These are phyloP conservation scores for Cybosia mesomella DNA, from an alignment of 2,888 invertebrate genomes.

Conservation along the genomic window DNA sequence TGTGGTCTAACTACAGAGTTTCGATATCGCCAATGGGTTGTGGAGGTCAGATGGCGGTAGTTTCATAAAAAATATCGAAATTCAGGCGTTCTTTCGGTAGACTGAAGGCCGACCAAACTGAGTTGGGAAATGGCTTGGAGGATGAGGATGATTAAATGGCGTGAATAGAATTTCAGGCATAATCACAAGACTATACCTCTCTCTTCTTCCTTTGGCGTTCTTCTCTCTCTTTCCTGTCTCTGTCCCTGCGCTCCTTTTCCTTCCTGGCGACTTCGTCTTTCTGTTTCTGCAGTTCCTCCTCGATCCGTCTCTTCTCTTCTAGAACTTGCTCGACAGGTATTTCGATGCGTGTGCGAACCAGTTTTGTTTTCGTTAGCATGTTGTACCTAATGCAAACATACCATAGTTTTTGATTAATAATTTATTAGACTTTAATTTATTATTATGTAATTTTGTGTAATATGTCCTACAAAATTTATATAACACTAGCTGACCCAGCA, in stretches of 20 bases:
- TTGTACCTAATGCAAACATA: constrained; percentile 65
- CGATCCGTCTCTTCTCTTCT: constrained; percentile 74
- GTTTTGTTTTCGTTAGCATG: constrained; percentile 80
- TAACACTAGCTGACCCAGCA: too few relatives aligned
- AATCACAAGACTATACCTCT: constrained; percentile 60
- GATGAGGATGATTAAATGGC: too few relatives aligned
- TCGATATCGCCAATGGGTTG: background rate
- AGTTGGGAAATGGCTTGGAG: too few relatives aligned
- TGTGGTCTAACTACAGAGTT: too few relatives aligned
- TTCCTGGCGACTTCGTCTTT: constrained; percentile 67
- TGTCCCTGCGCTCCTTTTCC: constrained; percentile 65
- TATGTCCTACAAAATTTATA: too few relatives aligned
- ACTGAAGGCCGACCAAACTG: too few relatives aligned
- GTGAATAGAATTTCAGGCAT: too few relatives aligned
- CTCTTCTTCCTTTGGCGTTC: constrained; percentile 77
- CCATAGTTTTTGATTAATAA: background rate
- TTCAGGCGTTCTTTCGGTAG: too few relatives aligned
- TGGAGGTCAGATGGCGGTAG: background rate
- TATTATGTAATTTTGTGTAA: too few relatives aligned
- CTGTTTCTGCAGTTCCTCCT: constrained; percentile 66
- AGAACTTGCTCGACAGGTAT: constrained; percentile 80
- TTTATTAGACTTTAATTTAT: too few relatives aligned
- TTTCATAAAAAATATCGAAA: too few relatives aligned
- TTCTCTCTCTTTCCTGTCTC: constrained; percentile 68
- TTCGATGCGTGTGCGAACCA: constrained; percentile 74